Conservation (phyloP, 2,113 vertebrate genomes). For the Upupa epops region DNA sequence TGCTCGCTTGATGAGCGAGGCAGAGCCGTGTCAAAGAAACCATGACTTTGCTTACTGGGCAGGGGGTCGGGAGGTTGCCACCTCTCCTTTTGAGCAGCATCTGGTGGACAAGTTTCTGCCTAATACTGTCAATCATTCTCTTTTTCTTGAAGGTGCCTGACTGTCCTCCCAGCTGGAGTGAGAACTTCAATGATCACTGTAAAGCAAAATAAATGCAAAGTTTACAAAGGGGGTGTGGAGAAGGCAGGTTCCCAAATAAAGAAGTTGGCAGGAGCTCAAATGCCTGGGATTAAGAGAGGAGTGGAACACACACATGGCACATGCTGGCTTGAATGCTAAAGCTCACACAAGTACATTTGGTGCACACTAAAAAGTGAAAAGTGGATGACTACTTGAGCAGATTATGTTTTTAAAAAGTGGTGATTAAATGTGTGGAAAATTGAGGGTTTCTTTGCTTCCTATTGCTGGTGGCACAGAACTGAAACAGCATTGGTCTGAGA, state of each 20-base stretch:
- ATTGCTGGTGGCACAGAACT: not conserved
- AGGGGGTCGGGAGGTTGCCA: slow-evolving; percentile 43
- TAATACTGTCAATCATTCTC: slow-evolving; percentile 63
- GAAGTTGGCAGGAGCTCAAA: slow-evolving; percentile 45
- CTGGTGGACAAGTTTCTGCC: slow-evolving; percentile 62
- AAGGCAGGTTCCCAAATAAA: slow-evolving; percentile 49
- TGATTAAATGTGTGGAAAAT: not conserved
- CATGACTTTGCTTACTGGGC: not conserved
- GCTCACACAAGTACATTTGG: slow-evolving; percentile 11
- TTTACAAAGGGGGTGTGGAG: slow-evolving; percentile 52
- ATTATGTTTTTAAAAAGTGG: not conserved
- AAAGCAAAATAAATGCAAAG: slow-evolving; percentile 60
- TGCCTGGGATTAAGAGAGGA: slow-evolving; percentile 15
- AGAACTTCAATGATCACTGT: slow-evolving; percentile 47
- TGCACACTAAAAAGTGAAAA: not conserved
- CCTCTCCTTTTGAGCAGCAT: slow-evolving; percentile 56
- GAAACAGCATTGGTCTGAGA: not conserved
- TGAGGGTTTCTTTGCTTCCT: not conserved
- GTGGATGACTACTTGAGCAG: not conserved
- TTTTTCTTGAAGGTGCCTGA: slow-evolving; percentile 59
- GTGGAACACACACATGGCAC: slow-evolving; percentile 22
- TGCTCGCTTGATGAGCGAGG: not conserved
- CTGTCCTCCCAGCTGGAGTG: slow-evolving; percentile 66
- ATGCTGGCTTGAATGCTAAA: not conserved
- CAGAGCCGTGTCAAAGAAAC: slow-evolving; percentile 11